Conservation (phyloP, 2,888 invertebrate genomes). For the Unio delphinus region DNA sequence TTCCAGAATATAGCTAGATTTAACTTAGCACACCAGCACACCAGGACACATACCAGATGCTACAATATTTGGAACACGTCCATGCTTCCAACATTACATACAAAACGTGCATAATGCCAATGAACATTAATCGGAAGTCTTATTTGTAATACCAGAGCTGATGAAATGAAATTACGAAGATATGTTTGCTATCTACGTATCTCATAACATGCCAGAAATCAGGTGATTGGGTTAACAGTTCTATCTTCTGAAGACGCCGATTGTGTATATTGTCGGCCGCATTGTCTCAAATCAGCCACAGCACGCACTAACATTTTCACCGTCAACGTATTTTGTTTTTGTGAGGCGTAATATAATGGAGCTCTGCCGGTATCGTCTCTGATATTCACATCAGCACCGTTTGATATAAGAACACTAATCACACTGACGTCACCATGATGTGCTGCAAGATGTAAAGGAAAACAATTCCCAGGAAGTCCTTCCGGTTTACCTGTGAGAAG, state of each 20-base stretch:
- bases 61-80: too few relatives aligned
- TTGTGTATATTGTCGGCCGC: slow-evolving; percentile 21
- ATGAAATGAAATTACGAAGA: too few relatives aligned
- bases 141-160: too few relatives aligned
- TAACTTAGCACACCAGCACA: too few relatives aligned
- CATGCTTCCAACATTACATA: too few relatives aligned
- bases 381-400: slow-evolving; percentile 45
- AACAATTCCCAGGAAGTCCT: slow-evolving; percentile 54
- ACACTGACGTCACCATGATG: slow-evolving; percentile 62
- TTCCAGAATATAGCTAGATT: too few relatives aligned
- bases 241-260: slow-evolving; percentile 14
- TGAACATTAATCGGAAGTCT: too few relatives aligned
- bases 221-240: slow-evolving; percentile 26
- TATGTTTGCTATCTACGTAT: too few relatives aligned
- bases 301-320: slow-evolving; percentile 51
- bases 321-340: slow-evolving; percentile 49
- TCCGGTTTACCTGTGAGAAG: slow-evolving; percentile 55
- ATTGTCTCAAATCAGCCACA: slow-evolving; percentile 50
- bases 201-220: slow-evolving; percentile 13
- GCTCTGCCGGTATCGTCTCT: slow-evolving; percentile 41
- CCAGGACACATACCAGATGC: too few relatives aligned
- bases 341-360: slow-evolving; percentile 53
- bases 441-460: slow-evolving; percentile 58
- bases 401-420: slow-evolving; percentile 49
- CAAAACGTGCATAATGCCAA: too few relatives aligned